phyloP scores from a whole-genome alignment of 1,140 invertebrate genomes.

The Drosophila athabasca region DNA sequence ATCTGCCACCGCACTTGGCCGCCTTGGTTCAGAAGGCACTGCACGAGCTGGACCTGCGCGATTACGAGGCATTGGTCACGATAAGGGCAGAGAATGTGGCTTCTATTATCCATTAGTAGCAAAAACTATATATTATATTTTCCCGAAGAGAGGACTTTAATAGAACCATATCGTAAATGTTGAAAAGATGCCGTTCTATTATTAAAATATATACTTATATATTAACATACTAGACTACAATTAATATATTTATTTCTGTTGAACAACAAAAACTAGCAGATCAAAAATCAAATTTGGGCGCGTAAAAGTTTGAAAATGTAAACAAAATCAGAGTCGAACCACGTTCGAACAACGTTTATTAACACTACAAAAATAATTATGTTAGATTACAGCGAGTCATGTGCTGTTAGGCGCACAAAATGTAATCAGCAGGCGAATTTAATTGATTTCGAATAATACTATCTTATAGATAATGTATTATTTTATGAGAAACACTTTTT shows the following conservation, averaged over 20 bases:
- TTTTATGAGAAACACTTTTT: too few species aligned
- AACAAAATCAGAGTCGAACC: too few species aligned
- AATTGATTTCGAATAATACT: too few species aligned
- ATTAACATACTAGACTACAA: constrained; percentile 2
- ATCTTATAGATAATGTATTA: too few species aligned
- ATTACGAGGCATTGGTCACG: constrained; percentile 73
- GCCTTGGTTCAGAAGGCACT: constrained; percentile 75
- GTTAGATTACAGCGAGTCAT: too few species aligned
- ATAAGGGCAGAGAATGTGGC: constrained; percentile 63
- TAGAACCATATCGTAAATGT: constrained; percentile 45
- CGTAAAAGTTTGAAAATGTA: too few species aligned
- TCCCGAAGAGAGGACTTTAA: background rate
- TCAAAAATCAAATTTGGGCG: too few species aligned
- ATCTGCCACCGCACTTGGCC: constrained; percentile 76
- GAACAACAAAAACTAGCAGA: too few species aligned
- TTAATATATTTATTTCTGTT: constrained; percentile 1
- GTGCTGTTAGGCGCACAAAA: too few species aligned
- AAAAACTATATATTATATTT: constrained; percentile 35
- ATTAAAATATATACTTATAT: constrained; percentile 22
- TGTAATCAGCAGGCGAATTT: too few species aligned
- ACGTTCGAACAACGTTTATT: too few species aligned
- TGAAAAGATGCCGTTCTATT: constrained; percentile 18
- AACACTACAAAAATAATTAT: too few species aligned
- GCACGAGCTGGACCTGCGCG: constrained; percentile 74
- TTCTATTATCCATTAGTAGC: constrained; percentile 32